Conservation (phyloP, 2,113 vertebrate genomes). For the Scomber colias region DNA sequence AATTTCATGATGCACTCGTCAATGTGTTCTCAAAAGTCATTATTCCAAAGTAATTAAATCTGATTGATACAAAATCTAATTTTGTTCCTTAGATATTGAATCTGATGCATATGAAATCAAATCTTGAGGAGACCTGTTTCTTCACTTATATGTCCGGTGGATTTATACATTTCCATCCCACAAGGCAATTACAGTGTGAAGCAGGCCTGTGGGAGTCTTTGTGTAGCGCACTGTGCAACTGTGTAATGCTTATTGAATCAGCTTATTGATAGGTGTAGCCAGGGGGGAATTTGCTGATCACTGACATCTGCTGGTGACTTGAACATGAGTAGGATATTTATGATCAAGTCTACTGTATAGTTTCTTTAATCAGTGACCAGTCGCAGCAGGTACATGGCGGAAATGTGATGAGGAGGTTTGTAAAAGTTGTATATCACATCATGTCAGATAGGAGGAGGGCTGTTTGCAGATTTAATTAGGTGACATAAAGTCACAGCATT, state of each 20-base stretch:
- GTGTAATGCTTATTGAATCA: conserved; percentile 53
- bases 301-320: conserved; percentile 37
- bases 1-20: conserved; percentile 59
- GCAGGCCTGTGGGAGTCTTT: conserved; percentile 71
- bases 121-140: conserved; percentile 75
- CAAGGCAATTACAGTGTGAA: conserved; percentile 51
- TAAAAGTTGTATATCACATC: conserved; percentile 24
- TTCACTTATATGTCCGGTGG: conserved; percentile 70
- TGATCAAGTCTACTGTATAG: neutral
- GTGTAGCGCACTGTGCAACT: conserved; percentile 40
- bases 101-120: conserved; percentile 75
- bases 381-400: conserved; percentile 17
- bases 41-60: conserved; percentile 70
- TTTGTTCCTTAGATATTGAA: conserved; percentile 58
- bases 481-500: conserved; percentile 28
- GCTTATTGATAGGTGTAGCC: conserved; percentile 46
- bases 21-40: conserved; percentile 72
- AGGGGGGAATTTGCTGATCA: conserved; percentile 17
- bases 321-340: conserved; percentile 5
- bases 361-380: conserved; percentile 3
- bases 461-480: conserved; percentile 64
- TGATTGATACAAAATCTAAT: conserved; percentile 69
- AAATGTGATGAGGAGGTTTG: conserved; percentile 15
- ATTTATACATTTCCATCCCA: conserved; percentile 64
- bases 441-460: conserved; percentile 35